Evolutionary conservation across 2,888 invertebrate genomes (phyloP).

Genomic region (Zele albiditarsus): DNA sequence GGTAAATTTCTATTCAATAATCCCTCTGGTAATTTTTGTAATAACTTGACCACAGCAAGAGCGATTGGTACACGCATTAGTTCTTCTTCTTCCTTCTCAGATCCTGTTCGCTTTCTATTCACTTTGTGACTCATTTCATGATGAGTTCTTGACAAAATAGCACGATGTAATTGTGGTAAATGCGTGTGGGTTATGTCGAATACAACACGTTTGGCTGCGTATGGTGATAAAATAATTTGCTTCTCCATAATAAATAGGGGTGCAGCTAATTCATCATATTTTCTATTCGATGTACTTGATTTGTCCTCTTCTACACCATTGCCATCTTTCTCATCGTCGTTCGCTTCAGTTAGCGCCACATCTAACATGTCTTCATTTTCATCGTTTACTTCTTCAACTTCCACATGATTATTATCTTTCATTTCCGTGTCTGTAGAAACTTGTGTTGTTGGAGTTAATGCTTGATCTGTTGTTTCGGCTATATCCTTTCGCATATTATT

Average conservation of each 20-base stretch:
- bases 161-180: constrained; percentile 86
- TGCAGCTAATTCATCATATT: not conserved
- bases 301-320: constrained; percentile 45
- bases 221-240: constrained; percentile 78
- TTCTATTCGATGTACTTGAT: not conserved
- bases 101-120: constrained; percentile 80
- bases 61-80: constrained; percentile 93
- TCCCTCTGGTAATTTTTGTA: constrained; percentile 88
- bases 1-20: constrained; percentile 85
- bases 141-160: constrained; percentile 80
- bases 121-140: constrained; percentile 86
- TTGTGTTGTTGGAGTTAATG: constrained; percentile 51
- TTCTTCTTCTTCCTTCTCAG: constrained; percentile 91
- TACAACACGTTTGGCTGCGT: constrained; percentile 85
- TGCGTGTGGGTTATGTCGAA: constrained; percentile 81
- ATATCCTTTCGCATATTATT: constrained; percentile 54
- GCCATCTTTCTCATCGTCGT: constrained; percentile 62
- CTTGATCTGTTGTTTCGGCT: constrained; percentile 17
- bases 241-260: constrained; percentile 68
- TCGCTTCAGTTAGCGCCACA: constrained; percentile 62
- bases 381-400: constrained; percentile 69
- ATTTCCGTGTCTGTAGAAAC: constrained; percentile 58
- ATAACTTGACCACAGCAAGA: constrained; percentile 90
- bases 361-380: constrained; percentile 71
- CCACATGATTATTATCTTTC: constrained; percentile 48